Base-by-base conservation (phyloP, 2,797 vertebrate species). In the Centroberyx gerrardi region DNA sequence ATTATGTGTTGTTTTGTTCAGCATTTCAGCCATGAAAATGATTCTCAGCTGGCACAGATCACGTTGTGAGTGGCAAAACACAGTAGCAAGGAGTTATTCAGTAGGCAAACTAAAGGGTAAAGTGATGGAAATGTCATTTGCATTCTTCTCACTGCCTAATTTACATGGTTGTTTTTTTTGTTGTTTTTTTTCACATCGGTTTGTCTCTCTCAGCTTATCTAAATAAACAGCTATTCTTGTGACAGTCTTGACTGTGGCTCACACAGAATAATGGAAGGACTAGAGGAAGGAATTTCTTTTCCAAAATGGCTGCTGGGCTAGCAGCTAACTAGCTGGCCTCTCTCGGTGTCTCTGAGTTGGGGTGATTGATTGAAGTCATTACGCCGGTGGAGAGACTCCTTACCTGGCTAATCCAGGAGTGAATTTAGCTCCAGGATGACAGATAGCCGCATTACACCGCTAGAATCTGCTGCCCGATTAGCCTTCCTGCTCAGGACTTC, bases 351-450 rank as follows among this genome's bases (percentile, higher is more conserved):
- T 85, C 63, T 55, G 81, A 73, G 82, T 84, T 46, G 58, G 28
- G 52, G 82, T 94, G 93, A 95, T 94, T 95, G 93, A 95, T 95
- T 91, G 92, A 86, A 90, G 91, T 93, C 90, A 94, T 94, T 95
- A 94, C 61, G 31, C 71, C 62, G 79, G 84, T 90, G 87, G 88
- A 91, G 89, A 91, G 90, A 91, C 88, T 90, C 87, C 90, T 93
- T 91, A 92, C 92, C 91, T 94, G 87, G 89, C 85, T 91, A 91
- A 92, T 93, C 91, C 90, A 88, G 87, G 88, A 91, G 89, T 93
- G 92, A 91, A 90, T 91, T 86, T 88, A 91, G 90, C 84, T 82
- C 77, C 79, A 73, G 88, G 78, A 93, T 93, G 90, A 93, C 90
- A 92, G 89, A 94, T 92, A 83, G 90, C 84, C 56, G 73, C 87